phyloP scores from a whole-genome alignment of 2,888 invertebrate genomes.

The Eurois occulta region DNA sequence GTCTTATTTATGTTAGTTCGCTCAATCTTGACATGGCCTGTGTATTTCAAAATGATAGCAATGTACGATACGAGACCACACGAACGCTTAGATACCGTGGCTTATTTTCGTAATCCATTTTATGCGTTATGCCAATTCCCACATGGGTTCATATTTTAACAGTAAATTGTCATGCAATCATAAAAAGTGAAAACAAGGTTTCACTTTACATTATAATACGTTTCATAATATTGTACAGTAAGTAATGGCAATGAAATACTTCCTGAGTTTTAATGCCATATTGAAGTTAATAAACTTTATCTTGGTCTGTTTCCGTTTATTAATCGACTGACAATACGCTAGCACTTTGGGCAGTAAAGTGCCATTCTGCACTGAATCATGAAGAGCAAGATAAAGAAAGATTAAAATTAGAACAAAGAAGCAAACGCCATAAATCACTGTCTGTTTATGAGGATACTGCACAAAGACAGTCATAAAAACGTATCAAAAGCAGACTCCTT shows the following conservation, averaged over 20 bases:
- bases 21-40: constrained; percentile 34
- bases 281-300: constrained; percentile 27
- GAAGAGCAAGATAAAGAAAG: constrained; percentile 22
- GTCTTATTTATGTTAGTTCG: constrained; percentile 14
- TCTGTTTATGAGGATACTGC: constrained; percentile 39
- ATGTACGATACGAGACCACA: constrained; percentile 23
- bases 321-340: constrained; percentile 19
- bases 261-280: constrained; percentile 47
- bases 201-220: constrained; percentile 73
- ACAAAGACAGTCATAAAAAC: constrained; percentile 44
- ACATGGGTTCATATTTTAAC: constrained; percentile 75
- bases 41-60: constrained; percentile 46
- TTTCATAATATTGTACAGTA: constrained; percentile 61
- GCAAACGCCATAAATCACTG: constrained; percentile 50
- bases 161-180: constrained; percentile 83
- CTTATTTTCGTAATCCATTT: constrained; percentile 64
- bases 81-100: constrained; percentile 32
- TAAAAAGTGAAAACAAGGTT: constrained; percentile 87
- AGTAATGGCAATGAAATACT: constrained; percentile 55
- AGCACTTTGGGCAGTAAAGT: constrained; percentile 2
- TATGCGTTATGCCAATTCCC: constrained; percentile 76
- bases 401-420: constrained; percentile 56
- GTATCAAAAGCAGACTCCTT: constrained; percentile 41
- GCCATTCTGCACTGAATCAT: constrained; percentile 23
- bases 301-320: constrained; percentile 39